A percentile compares a stretch with the other conserved stretches of the same genome.
These are phyloP conservation scores for Melanotaenia duboulayi DNA, from an alignment of 2,113 vertebrate genomes.

Conservation along the genomic window DNA sequence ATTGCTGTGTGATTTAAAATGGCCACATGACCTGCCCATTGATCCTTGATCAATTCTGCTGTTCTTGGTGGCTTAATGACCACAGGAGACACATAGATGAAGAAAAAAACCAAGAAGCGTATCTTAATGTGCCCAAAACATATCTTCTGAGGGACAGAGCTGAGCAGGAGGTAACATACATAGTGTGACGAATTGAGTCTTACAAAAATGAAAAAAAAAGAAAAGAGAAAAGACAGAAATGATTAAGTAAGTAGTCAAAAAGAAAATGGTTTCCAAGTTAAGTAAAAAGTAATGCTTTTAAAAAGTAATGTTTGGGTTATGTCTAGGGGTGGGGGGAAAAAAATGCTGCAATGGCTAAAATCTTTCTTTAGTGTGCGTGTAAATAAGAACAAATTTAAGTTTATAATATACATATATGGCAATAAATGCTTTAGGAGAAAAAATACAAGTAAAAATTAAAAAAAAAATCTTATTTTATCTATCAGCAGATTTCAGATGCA, in stretches of 20 bases:
- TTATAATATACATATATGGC: too few species aligned
- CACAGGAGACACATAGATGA: constrained; percentile 23
- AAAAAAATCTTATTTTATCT: background rate
- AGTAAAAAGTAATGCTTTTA: too few species aligned
- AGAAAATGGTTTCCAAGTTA: background rate
- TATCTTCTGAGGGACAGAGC: constrained; percentile 13
- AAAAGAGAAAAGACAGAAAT: background rate
- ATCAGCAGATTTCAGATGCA: too few species aligned
- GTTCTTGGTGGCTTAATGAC: constrained; percentile 53
- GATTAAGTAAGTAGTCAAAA: background rate
- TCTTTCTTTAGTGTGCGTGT: too few species aligned
- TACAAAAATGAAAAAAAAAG: background rate
- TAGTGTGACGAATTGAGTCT: constrained; percentile 1
- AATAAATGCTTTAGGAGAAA: too few species aligned
- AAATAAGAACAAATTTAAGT: too few species aligned
- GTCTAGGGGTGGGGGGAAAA: too few species aligned
- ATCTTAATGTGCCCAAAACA: constrained; percentile 22
- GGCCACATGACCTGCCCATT: constrained; percentile 17
- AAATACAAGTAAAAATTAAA: background rate
- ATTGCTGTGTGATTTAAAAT: constrained; percentile 33
- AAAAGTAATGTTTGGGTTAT: too few species aligned
- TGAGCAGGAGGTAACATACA: background rate
- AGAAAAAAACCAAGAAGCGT: constrained; percentile 22
- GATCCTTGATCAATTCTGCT: constrained; percentile 43
- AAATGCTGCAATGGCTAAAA: too few species aligned